These are phyloP conservation scores for Hyperoodon ampullatus DNA, from an alignment of 2,113 vertebrate species.

Conservation along the genomic window DNA sequence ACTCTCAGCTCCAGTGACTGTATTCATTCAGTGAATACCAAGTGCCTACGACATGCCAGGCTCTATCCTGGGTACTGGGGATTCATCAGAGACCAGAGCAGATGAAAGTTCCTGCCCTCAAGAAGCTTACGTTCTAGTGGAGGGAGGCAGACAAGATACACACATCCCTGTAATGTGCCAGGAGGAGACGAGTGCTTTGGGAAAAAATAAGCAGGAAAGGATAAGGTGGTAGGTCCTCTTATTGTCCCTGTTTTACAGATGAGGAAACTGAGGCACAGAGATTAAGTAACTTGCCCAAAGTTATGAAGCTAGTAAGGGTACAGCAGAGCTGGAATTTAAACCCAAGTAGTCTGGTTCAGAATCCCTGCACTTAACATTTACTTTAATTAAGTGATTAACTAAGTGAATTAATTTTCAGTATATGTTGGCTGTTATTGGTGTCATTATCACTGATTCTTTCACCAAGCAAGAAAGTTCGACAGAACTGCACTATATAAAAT, in stretches of 20 bases:
- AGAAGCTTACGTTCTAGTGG: not conserved
- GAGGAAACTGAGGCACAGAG: not conserved
- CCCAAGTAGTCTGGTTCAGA: not conserved
- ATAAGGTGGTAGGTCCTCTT: not conserved
- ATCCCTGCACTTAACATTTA: not conserved
- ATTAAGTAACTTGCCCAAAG: not conserved
- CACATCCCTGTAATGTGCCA: not conserved
- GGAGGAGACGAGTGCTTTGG: not conserved
- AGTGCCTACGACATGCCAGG: not conserved
- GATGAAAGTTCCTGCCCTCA: not conserved
- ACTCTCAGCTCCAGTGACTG: not conserved
- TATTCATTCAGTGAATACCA: not conserved
- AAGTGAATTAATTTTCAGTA: not conserved
- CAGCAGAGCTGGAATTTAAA: not conserved
- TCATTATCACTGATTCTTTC: not conserved
- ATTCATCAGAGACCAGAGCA: not conserved
- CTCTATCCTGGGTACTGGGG: not conserved
- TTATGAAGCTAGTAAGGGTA: not conserved
- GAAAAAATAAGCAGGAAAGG: not conserved
- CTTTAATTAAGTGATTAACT: not conserved
- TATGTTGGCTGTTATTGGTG: not conserved
- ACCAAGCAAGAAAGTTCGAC: not conserved
- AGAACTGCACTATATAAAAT: not conserved
- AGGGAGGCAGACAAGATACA: not conserved
- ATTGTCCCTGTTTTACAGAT: not conserved